Conservation (phyloP, 2,113 vertebrate species). For the Thunnus maccoyii region DNA sequence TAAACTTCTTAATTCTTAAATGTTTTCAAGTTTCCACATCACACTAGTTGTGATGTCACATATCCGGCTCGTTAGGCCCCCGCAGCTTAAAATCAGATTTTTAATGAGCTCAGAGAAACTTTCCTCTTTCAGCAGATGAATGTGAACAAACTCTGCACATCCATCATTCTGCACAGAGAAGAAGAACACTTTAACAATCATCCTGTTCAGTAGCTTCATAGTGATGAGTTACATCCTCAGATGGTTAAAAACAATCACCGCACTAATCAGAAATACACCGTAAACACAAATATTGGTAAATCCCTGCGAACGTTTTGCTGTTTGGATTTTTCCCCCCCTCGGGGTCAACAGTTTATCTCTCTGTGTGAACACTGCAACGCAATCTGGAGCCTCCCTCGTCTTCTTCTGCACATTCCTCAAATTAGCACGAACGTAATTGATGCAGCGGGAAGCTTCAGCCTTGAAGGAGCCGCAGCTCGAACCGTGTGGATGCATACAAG, state of each 20-base stretch:
- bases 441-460: slow-evolving; percentile 29
- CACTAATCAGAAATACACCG: not conserved
- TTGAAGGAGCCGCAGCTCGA: not conserved
- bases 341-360: slow-evolving; percentile 7
- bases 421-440: slow-evolving; percentile 64
- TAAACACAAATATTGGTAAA: slow-evolving; percentile 14
- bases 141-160: too few relatives aligned
- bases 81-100: too few relatives aligned
- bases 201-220: not conserved
- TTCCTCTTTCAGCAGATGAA: too few relatives aligned
- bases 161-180: too few relatives aligned
- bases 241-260: slow-evolving; percentile 12
- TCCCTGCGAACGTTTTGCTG: not conserved
- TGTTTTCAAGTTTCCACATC: too few relatives aligned
- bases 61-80: too few relatives aligned
- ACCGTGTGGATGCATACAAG: slow-evolving; percentile 29
- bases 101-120: too few relatives aligned
- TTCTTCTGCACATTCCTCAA: slow-evolving; percentile 50
- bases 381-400: slow-evolving; percentile 32
- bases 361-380: not conserved
- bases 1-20: too few relatives aligned
- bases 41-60: too few relatives aligned
- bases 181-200: too few relatives aligned
- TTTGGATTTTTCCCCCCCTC: not conserved
- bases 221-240: not conserved